These are phyloP conservation scores for Meloidogyne floridensis DNA, from an alignment of 1,140 invertebrate genomes.

Conservation along the genomic window DNA sequence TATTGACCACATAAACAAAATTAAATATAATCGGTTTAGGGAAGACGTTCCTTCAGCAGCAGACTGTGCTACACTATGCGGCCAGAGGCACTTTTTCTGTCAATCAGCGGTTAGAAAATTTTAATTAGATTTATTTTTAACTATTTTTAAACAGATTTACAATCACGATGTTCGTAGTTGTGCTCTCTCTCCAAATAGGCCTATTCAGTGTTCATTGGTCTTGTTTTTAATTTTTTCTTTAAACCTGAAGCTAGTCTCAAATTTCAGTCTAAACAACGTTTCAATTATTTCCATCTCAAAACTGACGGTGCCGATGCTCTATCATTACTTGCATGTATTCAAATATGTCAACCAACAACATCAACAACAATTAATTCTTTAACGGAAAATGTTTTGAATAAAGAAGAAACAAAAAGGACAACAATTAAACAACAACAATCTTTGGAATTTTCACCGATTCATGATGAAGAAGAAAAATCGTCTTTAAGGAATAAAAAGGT, in stretches of 20 bases:
- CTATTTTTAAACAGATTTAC: constrained; percentile 8
- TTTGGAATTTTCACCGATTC: not conserved
- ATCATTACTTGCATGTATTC: constrained; percentile 23
- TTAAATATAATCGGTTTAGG: not conserved
- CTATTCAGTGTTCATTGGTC: not conserved
- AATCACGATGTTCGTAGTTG: constrained; percentile 20
- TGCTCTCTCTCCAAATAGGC: constrained; percentile 13
- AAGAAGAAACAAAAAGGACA: not conserved
- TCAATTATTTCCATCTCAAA: constrained; percentile 24
- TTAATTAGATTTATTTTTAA: not conserved
- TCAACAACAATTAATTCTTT: not conserved
- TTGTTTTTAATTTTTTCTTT: not conserved
- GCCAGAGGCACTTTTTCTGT: constrained; percentile 3
- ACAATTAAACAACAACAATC: not conserved
- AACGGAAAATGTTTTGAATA: not conserved
- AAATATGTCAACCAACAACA: constrained; percentile 7
- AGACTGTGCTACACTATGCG: constrained; percentile 15
- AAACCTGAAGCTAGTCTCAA: not conserved
- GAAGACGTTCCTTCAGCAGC: constrained; percentile 14
- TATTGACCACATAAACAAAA: not conserved
- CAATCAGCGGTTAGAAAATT: constrained; percentile 3
- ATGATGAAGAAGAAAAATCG: not conserved
- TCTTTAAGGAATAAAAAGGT: not conserved
- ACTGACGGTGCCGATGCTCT: constrained; percentile 29
- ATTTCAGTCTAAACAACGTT: constrained; percentile 23